Conservation (phyloP, 2,113 vertebrate species). For the Macrotus californicus region DNA sequence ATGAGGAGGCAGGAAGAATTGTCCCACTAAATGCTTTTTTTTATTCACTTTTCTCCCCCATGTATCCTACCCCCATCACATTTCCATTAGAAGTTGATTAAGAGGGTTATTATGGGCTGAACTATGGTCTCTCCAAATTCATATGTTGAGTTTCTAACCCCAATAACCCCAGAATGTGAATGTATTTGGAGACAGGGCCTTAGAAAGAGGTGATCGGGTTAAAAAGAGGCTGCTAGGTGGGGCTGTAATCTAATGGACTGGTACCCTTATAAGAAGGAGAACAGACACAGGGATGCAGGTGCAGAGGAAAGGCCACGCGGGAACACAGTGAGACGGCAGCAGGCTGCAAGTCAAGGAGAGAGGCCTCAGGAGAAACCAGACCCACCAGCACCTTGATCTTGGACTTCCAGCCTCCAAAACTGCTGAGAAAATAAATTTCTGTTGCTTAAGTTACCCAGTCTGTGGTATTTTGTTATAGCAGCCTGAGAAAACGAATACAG, state of each 20-base stretch:
- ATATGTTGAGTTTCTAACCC: background rate
- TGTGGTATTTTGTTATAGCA: background rate
- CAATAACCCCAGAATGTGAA: background rate
- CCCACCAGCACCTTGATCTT: background rate
- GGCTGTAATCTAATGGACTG: background rate
- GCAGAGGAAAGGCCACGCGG: accelerated
- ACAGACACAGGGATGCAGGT: accelerated
- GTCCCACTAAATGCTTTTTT: background rate
- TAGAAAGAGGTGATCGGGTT: background rate
- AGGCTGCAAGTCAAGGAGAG: background rate
- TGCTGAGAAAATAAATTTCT: background rate
- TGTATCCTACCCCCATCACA: background rate
- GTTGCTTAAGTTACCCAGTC: background rate
- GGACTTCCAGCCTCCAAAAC: background rate
- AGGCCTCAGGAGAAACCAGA: background rate
- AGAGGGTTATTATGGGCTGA: background rate
- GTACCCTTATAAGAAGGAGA: background rate
- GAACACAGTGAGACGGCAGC: accelerated
- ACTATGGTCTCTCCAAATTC: background rate
- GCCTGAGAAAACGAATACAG: background rate
- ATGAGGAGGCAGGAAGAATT: background rate
- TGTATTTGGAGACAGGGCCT: background rate
- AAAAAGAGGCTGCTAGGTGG: background rate
- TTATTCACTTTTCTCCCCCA: background rate
- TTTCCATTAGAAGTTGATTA: background rate